Percentiles rank a stretch among this genome's conserved stretches.
phyloP scores from a whole-genome alignment of 1,140 invertebrate genomes.

The Hyposmocoma kahamanoa region DNA sequence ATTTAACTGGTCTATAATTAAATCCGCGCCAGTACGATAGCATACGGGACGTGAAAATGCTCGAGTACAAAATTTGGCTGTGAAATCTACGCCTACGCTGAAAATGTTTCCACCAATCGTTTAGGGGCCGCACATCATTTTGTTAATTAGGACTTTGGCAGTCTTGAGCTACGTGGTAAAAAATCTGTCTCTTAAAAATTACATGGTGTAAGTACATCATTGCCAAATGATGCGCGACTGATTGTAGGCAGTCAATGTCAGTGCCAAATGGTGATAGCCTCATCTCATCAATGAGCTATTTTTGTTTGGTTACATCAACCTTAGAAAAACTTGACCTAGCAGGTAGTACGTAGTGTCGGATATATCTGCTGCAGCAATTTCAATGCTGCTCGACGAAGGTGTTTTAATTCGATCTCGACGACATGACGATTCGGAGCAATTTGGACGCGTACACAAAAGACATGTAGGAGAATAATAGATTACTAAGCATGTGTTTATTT shows the following conservation, averaged over 20 bases:
- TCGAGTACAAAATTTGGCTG: slow-evolving; percentile 40
- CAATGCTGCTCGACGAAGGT: background rate
- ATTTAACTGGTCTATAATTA: slow-evolving; percentile 64
- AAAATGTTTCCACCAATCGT: slow-evolving; percentile 10
- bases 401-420: no score
- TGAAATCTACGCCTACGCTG: slow-evolving; percentile 46
- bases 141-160: no score
- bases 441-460: no score
- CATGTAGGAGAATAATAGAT: no score
- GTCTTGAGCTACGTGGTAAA: no score
- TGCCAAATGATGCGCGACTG: slow-evolving; percentile 40
- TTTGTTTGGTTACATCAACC: slow-evolving; percentile 52
- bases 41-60: slow-evolving; percentile 28
- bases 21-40: slow-evolving; percentile 26
- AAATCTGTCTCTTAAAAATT: no score
- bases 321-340: slow-evolving; percentile 52
- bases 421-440: no score
- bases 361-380: no score
- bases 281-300: slow-evolving; percentile 60
- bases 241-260: slow-evolving; percentile 54
- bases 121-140: slow-evolving; percentile 13
- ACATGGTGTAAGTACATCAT: slow-evolving; percentile 17
- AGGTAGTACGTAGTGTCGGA: no score
- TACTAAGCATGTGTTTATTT: no score
- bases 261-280: slow-evolving; percentile 48